Evolutionary conservation across 92 coral and sea anemone species (phyloP), one percentile per base, ranked within the genome.

Genomic region (Palythoa grandis): DNA sequence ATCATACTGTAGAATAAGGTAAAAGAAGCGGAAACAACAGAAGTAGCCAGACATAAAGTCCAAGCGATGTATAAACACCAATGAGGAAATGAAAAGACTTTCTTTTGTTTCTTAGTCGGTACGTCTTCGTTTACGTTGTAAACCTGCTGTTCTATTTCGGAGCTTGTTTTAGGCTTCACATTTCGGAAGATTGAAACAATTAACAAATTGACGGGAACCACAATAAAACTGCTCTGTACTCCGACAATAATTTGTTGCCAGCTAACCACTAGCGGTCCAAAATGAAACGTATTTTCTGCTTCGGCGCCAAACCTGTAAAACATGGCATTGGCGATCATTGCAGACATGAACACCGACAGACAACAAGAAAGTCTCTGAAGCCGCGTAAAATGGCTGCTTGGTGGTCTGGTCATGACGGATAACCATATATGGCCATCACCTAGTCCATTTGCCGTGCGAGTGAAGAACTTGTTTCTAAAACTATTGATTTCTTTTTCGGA

Each of bases 381-480:
- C 60, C 98, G 98, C 52, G 98, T 96, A 72, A 96, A 96, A 24
- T 89, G 93, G 82, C 98, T 96, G 76, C 93, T 88, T 6, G 98
- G 98, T 16, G 98, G 98, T 84, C 98, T 94, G 76, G 98, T 91
- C 66, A 95, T 83, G 16, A 96, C 95, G 40, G 98, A 96, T 15
- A 96, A 89, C 98, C 98, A 96, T 14, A 96, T 88, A 78, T 96
- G 98, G 56, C 97, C 98, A 88, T 96, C 98, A 39, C 96, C 98
- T 24, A 96, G 85, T 71, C 96, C 98, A 58, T 86, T 77, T 10
- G 93, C 84, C 23, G 96, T 95, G 25, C 96, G 89, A 61, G 92
- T 91, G 91, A 88, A 90, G 79, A 96, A 96, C 87, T 92, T 91
- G 86, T 96, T 95, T 82, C 70, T 91, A 71, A 96, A 96, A 82